Percentiles rank a stretch among this genome's conserved stretches.
These are phyloP conservation scores for Listronotus bonariensis DNA, from an alignment of 1,140 invertebrate species.

Conservation along the genomic window DNA sequence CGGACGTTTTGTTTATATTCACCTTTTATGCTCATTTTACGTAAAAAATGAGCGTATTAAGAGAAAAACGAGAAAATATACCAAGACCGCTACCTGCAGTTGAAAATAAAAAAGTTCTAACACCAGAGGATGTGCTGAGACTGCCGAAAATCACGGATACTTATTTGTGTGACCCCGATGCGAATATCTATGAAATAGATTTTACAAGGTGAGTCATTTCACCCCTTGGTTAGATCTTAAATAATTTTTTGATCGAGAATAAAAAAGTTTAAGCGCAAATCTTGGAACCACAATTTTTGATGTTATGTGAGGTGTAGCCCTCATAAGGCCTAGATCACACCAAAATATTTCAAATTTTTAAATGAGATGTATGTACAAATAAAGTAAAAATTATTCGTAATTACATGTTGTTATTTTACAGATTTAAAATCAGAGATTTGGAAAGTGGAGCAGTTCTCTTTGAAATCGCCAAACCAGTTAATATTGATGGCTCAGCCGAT, in stretches of 20 bases:
- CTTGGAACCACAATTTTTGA: too few species aligned
- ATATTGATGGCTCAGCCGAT: constrained; percentile 69
- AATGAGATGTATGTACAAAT: too few species aligned
- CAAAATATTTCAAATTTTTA: too few species aligned
- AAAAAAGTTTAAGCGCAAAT: too few species aligned
- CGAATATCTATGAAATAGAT: constrained; percentile 97
- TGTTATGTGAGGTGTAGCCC: too few species aligned
- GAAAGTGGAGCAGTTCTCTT: constrained; percentile 92
- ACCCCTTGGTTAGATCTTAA: too few species aligned
- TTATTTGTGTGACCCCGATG: constrained; percentile 92
- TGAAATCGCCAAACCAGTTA: constrained; percentile 92
- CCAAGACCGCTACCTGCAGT: constrained; percentile 33
- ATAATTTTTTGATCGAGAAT: too few species aligned
- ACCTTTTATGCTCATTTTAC: constrained; percentile 6
- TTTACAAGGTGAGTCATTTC: constrained; percentile 72
- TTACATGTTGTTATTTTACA: too few species aligned
- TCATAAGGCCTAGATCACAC: too few species aligned
- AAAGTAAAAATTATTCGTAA: too few species aligned
- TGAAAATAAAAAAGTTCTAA: constrained; percentile 53
- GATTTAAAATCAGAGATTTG: constrained; percentile 94
- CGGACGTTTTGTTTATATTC: constrained; percentile 12
- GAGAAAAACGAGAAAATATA: constrained; percentile 49
- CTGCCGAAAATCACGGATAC: constrained; percentile 66
- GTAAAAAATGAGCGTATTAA: constrained; percentile 51
- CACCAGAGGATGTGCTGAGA: constrained; percentile 67